Conservation (phyloP, 2,888 invertebrate genomes). For the Netelia fuscicornis region DNA sequence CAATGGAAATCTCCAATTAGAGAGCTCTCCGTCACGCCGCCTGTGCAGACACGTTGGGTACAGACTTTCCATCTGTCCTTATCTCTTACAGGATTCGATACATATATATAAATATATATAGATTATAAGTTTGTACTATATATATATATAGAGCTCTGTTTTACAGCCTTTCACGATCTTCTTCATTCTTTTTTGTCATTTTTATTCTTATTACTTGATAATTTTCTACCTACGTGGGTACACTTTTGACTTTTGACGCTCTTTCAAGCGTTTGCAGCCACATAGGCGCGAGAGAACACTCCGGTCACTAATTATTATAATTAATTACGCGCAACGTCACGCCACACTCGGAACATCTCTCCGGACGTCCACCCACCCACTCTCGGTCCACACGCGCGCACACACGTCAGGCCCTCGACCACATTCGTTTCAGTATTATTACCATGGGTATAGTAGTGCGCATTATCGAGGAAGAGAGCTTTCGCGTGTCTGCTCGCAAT, state of each 20-base stretch:
- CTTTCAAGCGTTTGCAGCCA: conserved; percentile 16
- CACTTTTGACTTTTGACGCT: conserved; percentile 58
- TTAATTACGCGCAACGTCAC: conserved; percentile 71
- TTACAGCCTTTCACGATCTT: conserved; percentile 48
- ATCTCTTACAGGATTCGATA: conserved; percentile 15
- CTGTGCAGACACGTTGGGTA: conserved; percentile 68
- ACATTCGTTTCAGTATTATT: conserved; percentile 7
- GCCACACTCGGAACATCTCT: conserved; percentile 68
- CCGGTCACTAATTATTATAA: conserved; percentile 76
- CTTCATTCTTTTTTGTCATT: conserved; percentile 23
- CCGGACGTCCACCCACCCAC: conserved; percentile 72
- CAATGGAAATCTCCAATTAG: conserved; percentile 73
- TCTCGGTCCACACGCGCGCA: conserved; percentile 46
- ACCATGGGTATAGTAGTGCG: background rate
- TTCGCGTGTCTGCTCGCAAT: background rate
- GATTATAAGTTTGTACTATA: background rate
- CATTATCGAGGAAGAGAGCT: background rate
- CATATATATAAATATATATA: background rate
- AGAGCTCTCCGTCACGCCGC: conserved; percentile 71
- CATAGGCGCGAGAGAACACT: conserved; percentile 33
- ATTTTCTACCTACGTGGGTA: conserved; percentile 21
- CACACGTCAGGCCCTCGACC: conserved; percentile 2
- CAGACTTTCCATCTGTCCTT: conserved; percentile 50
- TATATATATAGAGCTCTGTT: conserved; percentile 19
- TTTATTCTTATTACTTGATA: background rate